Percentiles rank a stretch among this genome's conserved stretches.
These are phyloP conservation scores for Oryzias celebensis DNA, from an alignment of 2,113 vertebrate species.

Conservation along the genomic window DNA sequence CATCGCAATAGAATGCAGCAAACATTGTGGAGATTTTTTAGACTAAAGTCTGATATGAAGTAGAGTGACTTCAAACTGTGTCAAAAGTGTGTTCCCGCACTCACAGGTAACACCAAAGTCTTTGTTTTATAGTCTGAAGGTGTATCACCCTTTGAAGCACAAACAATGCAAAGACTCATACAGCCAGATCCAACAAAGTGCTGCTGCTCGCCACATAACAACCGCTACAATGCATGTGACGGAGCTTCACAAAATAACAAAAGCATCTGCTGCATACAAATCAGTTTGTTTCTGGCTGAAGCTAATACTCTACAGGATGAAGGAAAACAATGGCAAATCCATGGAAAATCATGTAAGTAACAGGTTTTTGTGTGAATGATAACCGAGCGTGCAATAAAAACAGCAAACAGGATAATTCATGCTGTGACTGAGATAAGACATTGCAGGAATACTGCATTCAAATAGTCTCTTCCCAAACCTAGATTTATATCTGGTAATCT, in stretches of 20 bases:
- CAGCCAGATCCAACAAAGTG: background rate
- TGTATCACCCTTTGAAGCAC: background rate
- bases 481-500: conserved; percentile 59
- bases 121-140: background rate
- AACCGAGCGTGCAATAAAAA: conserved; percentile 64
- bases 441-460: conserved; percentile 53
- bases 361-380: conserved; percentile 44
- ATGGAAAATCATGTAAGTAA: conserved; percentile 34
- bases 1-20: no score
- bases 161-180: conserved; percentile 1
- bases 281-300: conserved; percentile 10
- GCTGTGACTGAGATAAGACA: conserved; percentile 63
- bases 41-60: no score
- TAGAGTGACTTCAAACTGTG: background rate
- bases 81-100: background rate
- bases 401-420: conserved; percentile 45
- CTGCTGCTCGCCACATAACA: conserved; percentile 6
- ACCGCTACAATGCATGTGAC: background rate
- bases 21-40: no score
- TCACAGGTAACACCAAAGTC: background rate
- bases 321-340: conserved; percentile 32
- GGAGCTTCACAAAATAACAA: conserved; percentile 31
- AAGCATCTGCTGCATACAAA: conserved; percentile 15
- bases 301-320: conserved; percentile 24
- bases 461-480: conserved; percentile 50